These are phyloP conservation scores for Pelagia noctiluca DNA, from an alignment of 30 jellyfish, hydroid and myxozoan species.

Conservation along the genomic window DNA sequence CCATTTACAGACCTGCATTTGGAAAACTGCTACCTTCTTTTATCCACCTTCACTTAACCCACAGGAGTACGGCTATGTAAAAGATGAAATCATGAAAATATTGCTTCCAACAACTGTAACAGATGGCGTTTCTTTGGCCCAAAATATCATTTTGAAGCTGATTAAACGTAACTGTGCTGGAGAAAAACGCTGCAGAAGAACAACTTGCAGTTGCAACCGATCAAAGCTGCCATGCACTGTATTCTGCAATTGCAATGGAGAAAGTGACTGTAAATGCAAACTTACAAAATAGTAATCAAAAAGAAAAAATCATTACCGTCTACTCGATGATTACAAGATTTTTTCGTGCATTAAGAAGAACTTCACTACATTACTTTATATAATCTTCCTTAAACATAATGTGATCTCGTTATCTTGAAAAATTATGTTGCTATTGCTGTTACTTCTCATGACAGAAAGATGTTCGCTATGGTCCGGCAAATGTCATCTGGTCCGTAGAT, in stretches of 20 bases:
- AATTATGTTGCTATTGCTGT: not conserved
- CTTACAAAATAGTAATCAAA: not conserved
- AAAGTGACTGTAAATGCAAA: not conserved
- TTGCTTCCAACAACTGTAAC: conserved; percentile 28
- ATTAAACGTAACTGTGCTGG: conserved; percentile 10
- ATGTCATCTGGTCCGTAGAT: conserved; percentile 6
- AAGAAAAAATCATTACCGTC: not conserved
- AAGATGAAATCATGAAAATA: conserved; percentile 7
- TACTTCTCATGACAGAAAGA: not conserved
- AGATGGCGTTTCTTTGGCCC: conserved; percentile 33
- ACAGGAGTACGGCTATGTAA: conserved; percentile 12
- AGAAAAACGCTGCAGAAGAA: conserved; percentile 8
- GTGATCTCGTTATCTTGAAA: not conserved
- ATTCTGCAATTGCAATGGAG: conserved; percentile 17
- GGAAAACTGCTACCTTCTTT: conserved; percentile 26
- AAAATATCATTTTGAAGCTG: conserved; percentile 10
- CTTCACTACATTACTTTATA: not conserved
- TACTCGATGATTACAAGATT: not conserved
- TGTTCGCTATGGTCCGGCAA: not conserved
- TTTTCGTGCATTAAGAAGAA: not conserved
- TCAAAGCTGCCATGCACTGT: conserved; percentile 41
- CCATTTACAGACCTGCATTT: conserved; percentile 25
- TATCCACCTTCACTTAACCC: conserved; percentile 29
- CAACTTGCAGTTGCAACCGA: conserved; percentile 18
- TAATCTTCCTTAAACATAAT: not conserved